These are phyloP conservation scores for Phrynosoma platyrhinos DNA, from an alignment of 2,113 vertebrate species.

Conservation along the genomic window DNA sequence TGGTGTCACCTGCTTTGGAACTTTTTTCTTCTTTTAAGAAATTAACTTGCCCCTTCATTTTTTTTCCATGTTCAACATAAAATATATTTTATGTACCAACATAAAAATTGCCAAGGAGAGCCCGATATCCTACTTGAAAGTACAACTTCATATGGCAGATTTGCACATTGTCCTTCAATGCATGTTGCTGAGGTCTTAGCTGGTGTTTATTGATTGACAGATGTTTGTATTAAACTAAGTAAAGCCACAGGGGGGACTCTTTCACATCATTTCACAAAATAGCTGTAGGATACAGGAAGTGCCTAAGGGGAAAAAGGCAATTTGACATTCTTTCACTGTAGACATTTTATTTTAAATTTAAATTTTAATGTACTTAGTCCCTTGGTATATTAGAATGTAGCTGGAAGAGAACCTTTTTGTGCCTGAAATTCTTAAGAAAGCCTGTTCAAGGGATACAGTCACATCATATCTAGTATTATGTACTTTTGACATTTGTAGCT, in stretches of 20 bases:
- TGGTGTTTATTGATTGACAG: conserved; percentile 8
- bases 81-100: not conserved
- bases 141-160: conserved; percentile 1
- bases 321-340: conserved; percentile 48
- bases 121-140: not conserved
- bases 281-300: conserved; percentile 18
- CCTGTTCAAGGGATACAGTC: not conserved
- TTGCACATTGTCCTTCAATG: not conserved
- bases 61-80: not conserved
- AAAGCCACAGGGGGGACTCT: conserved; percentile 29
- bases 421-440: conserved; percentile 52
- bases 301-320: conserved; percentile 66
- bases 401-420: not conserved
- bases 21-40: conserved; percentile 41
- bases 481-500: not conserved
- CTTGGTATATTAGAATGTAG: conserved; percentile 40
- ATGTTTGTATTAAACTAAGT: conserved; percentile 44
- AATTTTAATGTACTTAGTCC: conserved; percentile 63
- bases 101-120: conserved; percentile 12
- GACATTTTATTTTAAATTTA: conserved; percentile 55
- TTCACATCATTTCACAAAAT: conserved; percentile 49
- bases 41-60: conserved; percentile 10
- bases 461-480: conserved; percentile 18
- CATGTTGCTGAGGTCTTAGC: not conserved
- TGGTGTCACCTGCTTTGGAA: not conserved